These are phyloP conservation scores for Pantherophis guttatus DNA, from an alignment of 2,113 vertebrate genomes.

Conservation along the genomic window DNA sequence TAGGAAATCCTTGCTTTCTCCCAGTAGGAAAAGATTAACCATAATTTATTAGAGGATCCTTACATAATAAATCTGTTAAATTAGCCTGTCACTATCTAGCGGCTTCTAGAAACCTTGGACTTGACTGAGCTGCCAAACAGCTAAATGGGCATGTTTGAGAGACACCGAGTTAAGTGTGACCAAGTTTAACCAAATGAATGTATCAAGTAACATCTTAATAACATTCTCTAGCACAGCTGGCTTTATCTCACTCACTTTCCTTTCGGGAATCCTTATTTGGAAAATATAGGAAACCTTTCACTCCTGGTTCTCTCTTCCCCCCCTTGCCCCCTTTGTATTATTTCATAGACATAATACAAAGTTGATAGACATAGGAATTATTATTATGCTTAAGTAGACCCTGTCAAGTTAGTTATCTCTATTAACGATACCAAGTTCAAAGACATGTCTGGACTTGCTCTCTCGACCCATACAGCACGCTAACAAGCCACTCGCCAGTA, in stretches of 20 bases:
- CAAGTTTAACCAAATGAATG: neutral
- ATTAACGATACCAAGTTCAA: neutral
- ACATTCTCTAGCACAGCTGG: neutral
- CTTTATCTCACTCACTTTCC: neutral
- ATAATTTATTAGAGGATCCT: neutral
- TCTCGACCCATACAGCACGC: neutral
- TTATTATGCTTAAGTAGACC: neutral
- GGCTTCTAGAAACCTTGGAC: neutral
- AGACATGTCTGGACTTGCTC: slow-evolving; percentile 5
- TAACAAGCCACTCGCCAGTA: neutral
- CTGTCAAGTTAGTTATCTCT: neutral
- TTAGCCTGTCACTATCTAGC: neutral
- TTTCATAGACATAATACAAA: too few relatives aligned
- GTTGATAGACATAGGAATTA: neutral
- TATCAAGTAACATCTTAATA: neutral
- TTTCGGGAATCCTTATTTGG: neutral
- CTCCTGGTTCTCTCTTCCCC: neutral
- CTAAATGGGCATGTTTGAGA: neutral
- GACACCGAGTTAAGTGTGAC: neutral
- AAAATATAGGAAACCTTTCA: neutral
- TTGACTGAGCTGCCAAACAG: neutral
- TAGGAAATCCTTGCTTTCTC: neutral
- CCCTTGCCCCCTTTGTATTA: neutral
- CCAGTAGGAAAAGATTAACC: neutral
- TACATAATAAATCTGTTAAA: neutral